Conservation (phyloP, 2,113 vertebrate genomes). For the Oryctolagus cuniculus region mOryCun1.1 NC_091436.1:94616001-94616500, state of each 20-base stretch:
- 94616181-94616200: neutral
- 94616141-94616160: neutral
- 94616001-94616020: neutral
- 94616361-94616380: neutral
- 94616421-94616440: conserved; percentile 18
- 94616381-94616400: neutral
- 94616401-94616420: neutral
- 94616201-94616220: neutral
- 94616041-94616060: neutral
- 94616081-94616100: neutral
- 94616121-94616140: neutral
- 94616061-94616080: neutral
- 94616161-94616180: neutral
- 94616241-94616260: neutral
- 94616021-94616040: conserved; percentile 8
- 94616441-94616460: neutral
- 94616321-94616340: neutral
- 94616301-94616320: neutral
- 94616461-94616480: neutral
- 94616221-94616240: neutral
- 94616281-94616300: neutral
- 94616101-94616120: neutral
- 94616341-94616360: neutral
- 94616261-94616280: neutral
- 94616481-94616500: neutral